A percentile compares a stretch with the other conserved stretches of the same genome.
Evolutionary conservation across 1,140 invertebrate genomes (phyloP).

Genomic region (Drosophila prosaltans): DNA sequence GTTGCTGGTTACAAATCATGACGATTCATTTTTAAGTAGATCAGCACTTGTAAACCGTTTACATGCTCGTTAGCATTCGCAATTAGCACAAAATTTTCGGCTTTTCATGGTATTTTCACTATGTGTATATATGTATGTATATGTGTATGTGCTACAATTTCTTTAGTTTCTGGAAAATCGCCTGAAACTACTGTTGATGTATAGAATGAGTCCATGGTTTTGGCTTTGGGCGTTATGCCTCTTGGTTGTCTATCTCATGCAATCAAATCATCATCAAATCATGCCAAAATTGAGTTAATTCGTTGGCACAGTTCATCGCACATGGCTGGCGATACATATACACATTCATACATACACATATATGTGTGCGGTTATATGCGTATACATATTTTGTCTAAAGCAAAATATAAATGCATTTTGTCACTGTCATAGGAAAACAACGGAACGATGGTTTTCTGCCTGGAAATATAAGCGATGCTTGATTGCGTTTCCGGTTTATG

Average conservation of each 20-base stretch:
- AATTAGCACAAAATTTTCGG: constrained; percentile 72
- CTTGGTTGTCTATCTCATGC: constrained; percentile 39
- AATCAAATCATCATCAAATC: constrained; percentile 81
- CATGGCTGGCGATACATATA: constrained; percentile 32
- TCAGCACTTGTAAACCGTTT: constrained; percentile 58
- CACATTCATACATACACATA: constrained; percentile 3
- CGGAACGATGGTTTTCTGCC: background rate
- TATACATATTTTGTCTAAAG: constrained; percentile 52
- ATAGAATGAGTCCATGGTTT: background rate
- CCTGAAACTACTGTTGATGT: background rate
- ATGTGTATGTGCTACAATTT: constrained; percentile 45
- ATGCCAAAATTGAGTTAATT: constrained; percentile 75
- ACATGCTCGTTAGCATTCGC: constrained; percentile 72
- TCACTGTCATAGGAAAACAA: constrained; percentile 44
- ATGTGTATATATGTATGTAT: constrained; percentile 23
- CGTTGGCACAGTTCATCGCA: constrained; percentile 67
- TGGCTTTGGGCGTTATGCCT: too few relatives aligned
- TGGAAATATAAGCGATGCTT: constrained; percentile 61
- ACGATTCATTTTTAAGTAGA: constrained; percentile 53
- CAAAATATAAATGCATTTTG: constrained; percentile 64
- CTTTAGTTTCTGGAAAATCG: constrained; percentile 40
- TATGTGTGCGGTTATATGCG: constrained; percentile 48
- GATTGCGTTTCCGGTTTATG: constrained; percentile 81
- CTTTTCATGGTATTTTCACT: constrained; percentile 26
- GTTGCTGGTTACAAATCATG: constrained; percentile 1